Evolutionary conservation across 1,140 invertebrate species (phyloP).

Genomic region (Chionoecetes opilio): DNA sequence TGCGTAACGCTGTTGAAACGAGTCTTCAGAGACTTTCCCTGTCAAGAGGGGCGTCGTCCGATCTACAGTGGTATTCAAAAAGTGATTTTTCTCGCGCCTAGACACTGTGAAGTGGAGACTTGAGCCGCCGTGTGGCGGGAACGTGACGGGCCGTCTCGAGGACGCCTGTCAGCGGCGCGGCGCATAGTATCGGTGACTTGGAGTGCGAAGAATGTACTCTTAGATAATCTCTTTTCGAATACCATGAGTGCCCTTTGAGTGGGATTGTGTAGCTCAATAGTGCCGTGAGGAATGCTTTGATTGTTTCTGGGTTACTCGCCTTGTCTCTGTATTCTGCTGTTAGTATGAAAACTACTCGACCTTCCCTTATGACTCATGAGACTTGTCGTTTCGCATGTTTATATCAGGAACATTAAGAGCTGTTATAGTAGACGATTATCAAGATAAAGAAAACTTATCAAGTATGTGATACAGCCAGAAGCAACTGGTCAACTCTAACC

Average conservation of each 20-base stretch:
- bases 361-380: neutral
- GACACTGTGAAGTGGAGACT: neutral
- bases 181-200: neutral
- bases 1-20: neutral
- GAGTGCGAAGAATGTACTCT: neutral
- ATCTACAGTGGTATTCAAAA: constrained; percentile 10
- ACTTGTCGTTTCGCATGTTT: constrained; percentile 28
- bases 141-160: neutral
- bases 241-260: neutral
- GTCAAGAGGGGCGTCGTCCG: constrained; percentile 3
- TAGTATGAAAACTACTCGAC: constrained; percentile 1
- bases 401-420: constrained; percentile 13
- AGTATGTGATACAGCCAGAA: constrained; percentile 29
- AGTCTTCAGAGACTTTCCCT: neutral
- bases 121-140: neutral
- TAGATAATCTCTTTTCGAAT: neutral
- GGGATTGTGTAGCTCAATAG: neutral
- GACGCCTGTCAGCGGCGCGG: neutral
- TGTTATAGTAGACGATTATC: neutral
- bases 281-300: constrained; percentile 27
- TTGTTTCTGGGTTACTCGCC: neutral
- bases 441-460: constrained; percentile 8
- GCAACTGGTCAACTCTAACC: neutral
- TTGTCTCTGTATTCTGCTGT: constrained; percentile 19
- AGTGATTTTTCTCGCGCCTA: neutral